Evolutionary conservation across 2,113 vertebrate species (phyloP).

Genomic region (Tupaia tana): DNA sequence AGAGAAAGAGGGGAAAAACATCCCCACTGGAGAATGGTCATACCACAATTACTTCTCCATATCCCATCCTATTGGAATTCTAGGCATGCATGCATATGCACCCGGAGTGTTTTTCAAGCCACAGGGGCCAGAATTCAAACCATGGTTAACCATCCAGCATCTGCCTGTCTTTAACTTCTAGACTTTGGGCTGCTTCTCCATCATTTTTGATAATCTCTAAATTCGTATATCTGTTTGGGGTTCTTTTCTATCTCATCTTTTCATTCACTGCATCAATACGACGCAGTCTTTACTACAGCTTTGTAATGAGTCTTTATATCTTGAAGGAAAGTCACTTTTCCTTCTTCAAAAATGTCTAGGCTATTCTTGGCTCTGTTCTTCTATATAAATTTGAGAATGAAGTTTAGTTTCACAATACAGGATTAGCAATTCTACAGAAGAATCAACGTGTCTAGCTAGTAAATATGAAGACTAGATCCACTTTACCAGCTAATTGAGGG

Average conservation of each 20-base stretch:
- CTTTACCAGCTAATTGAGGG: neutral
- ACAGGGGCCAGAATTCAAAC: no score
- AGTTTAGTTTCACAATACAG: neutral
- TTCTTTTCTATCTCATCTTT: neutral
- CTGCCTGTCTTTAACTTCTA: no score
- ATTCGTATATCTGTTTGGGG: neutral
- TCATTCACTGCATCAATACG: neutral
- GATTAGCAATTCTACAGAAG: neutral
- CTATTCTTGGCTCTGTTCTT: neutral
- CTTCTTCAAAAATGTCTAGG: neutral
- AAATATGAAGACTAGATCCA: neutral
- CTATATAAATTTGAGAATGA: conserved; percentile 32
- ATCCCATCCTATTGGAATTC: no score
- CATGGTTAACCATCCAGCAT: no score
- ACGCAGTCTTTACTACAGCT: neutral
- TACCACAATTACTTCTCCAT: no score
- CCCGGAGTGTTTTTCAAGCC: no score
- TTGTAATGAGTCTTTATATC: neutral
- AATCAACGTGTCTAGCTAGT: neutral
- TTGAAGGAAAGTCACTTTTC: neutral
- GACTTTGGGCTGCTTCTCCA: neutral
- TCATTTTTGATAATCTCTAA: neutral
- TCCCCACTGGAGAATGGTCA: no score
- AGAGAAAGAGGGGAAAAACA: no score
- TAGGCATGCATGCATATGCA: no score